These are phyloP conservation scores for Xenotilapia flavipinnis DNA, from an alignment of 2,113 vertebrate species.

Conservation along the genomic window DNA sequence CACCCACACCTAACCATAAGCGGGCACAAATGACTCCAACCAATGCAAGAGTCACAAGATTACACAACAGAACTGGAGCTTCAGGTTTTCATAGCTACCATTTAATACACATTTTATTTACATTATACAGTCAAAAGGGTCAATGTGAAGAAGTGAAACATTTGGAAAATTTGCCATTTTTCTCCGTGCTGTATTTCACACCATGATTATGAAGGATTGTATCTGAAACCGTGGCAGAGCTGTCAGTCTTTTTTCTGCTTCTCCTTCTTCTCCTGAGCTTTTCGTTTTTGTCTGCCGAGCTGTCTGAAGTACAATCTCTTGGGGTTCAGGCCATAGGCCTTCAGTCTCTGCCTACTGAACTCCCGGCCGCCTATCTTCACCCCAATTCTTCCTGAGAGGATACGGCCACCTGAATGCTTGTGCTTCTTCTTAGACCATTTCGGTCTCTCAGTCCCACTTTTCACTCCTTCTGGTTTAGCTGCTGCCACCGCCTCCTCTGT, in stretches of 20 bases:
- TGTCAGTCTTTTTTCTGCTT: slow-evolving; percentile 38
- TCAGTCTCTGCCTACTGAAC: slow-evolving; percentile 80
- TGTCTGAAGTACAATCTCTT: slow-evolving; percentile 81
- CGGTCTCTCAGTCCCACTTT: slow-evolving; percentile 16
- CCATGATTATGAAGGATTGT: neutral
- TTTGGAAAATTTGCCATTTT: neutral
- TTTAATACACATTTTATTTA: neutral
- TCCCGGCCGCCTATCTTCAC: slow-evolving; percentile 73
- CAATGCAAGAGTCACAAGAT: neutral
- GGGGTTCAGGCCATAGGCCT: slow-evolving; percentile 85
- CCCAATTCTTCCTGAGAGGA: slow-evolving; percentile 34
- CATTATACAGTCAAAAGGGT: neutral
- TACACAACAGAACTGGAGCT: neutral
- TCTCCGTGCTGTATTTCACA: neutral
- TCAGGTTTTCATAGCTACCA: neutral
- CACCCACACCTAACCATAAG: neutral
- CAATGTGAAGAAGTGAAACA: neutral
- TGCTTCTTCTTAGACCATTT: slow-evolving; percentile 56
- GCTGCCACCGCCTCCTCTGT: neutral
- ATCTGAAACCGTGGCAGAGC: neutral
- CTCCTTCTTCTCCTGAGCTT: slow-evolving; percentile 52
- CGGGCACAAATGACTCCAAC: neutral
- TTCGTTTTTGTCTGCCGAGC: slow-evolving; percentile 65
- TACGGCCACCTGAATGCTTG: slow-evolving; percentile 26
- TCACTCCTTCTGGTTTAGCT: neutral